A percentile compares a stretch with the other conserved stretches of the same genome.
These are phyloP conservation scores for Hylaeus volcanicus DNA, from an alignment of 1,140 invertebrate species.

Conservation along the genomic window DNA sequence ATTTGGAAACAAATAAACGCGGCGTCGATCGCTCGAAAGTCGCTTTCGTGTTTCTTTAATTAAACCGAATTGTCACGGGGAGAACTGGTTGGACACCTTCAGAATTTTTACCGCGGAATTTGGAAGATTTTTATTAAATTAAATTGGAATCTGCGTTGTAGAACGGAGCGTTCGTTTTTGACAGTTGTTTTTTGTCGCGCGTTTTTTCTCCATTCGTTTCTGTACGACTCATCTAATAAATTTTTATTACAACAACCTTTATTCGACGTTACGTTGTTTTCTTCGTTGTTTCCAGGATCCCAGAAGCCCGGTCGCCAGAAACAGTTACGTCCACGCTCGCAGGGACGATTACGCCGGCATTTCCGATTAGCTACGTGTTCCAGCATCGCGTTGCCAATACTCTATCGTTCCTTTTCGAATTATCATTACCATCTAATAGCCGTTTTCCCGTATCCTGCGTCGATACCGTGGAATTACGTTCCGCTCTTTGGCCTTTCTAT, in stretches of 20 bases:
- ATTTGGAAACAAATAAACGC: background rate
- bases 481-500: constrained; percentile 22
- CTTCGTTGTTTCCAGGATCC: too few species aligned
- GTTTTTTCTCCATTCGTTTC: too few species aligned
- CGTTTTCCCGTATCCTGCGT: constrained; percentile 3
- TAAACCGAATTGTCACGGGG: too few species aligned
- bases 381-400: background rate
- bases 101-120: too few species aligned
- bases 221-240: too few species aligned
- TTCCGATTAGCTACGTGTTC: constrained; percentile 25
- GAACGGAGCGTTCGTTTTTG: too few species aligned
- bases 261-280: too few species aligned
- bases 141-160: too few species aligned
- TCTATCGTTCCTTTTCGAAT: constrained; percentile 14
- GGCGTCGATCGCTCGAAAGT: background rate
- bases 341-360: constrained; percentile 27
- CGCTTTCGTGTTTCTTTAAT: too few species aligned
- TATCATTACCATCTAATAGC: constrained; percentile 28
- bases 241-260: too few species aligned
- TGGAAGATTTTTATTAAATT: too few species aligned
- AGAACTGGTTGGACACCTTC: background rate
- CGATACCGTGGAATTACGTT: constrained; percentile 36
- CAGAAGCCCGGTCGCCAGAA: background rate
- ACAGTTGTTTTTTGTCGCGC: too few species aligned
- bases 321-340: constrained; percentile 12